Percentiles rank a stretch among this genome's conserved stretches.
Evolutionary conservation across 92 coral and sea anemone species (phyloP).

Genomic region (Muricea muricata): DNA sequence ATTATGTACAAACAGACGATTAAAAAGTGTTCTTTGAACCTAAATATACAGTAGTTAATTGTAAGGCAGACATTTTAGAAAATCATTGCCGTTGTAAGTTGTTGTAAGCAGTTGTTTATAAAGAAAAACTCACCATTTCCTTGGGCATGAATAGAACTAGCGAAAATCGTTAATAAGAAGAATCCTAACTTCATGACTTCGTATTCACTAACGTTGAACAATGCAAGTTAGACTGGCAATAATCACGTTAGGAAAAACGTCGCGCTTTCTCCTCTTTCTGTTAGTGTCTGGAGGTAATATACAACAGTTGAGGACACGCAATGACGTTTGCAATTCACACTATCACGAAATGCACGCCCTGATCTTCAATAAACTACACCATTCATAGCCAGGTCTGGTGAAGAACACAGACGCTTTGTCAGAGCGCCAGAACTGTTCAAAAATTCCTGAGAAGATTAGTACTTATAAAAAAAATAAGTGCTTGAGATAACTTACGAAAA

Average conservation of each 20-base stretch:
- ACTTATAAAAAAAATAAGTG: not conserved
- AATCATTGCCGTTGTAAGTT: no score
- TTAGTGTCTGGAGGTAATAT: not conserved
- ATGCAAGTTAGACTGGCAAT: constrained; percentile 2
- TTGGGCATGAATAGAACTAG: not conserved
- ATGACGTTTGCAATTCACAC: not conserved
- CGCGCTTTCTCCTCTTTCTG: not conserved
- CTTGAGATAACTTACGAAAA: not conserved
- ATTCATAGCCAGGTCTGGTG: not conserved
- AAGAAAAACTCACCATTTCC: not conserved
- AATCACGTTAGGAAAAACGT: constrained; percentile 10
- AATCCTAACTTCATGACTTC: not conserved
- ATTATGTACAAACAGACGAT: not conserved
- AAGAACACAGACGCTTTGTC: constrained; percentile 20
- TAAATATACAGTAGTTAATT: no score
- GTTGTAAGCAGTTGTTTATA: not conserved
- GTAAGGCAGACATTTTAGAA: no score
- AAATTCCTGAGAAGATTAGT: constrained; percentile 1
- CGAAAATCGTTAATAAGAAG: not conserved
- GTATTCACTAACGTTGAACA: constrained; percentile 18
- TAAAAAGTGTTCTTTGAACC: not conserved
- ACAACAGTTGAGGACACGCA: not conserved
- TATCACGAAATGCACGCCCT: not conserved
- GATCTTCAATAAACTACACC: constrained; percentile 17
- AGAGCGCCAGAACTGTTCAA: not conserved